Evolutionary conservation across 2,797 vertebrate genomes (phyloP).

Genomic region (Crypturellus tataupa): DNA sequence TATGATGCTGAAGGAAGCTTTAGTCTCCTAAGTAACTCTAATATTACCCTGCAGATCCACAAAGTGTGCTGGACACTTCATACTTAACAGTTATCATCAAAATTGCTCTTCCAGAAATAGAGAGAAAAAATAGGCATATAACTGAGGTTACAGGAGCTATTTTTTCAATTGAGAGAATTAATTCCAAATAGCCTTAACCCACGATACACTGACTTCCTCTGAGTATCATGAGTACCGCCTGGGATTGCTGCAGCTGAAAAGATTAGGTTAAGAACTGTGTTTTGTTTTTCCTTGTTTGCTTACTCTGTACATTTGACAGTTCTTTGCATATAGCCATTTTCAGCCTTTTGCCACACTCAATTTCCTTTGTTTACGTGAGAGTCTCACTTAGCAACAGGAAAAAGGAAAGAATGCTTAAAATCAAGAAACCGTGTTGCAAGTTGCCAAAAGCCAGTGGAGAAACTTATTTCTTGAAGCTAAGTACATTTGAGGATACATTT

Average conservation of each 20-base stretch:
- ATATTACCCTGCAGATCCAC: slow-evolving; percentile 1
- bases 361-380: slow-evolving; percentile 63
- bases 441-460: slow-evolving; percentile 37
- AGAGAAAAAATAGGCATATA: neutral
- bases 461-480: slow-evolving; percentile 39
- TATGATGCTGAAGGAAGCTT: neutral
- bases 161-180: slow-evolving; percentile 30
- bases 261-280: slow-evolving; percentile 58
- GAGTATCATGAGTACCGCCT: neutral
- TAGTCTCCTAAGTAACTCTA: neutral
- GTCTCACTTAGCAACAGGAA: slow-evolving; percentile 57
- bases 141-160: slow-evolving; percentile 1
- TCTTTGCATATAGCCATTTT: slow-evolving; percentile 65
- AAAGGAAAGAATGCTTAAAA: slow-evolving; percentile 51
- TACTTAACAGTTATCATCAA: slow-evolving; percentile 3
- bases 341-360: slow-evolving; percentile 62
- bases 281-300: slow-evolving; percentile 49
- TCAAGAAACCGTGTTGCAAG: slow-evolving; percentile 32
- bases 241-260: slow-evolving; percentile 45
- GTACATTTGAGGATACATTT: slow-evolving; percentile 36
- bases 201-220: neutral
- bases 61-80: neutral
- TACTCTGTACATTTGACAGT: slow-evolving; percentile 67
- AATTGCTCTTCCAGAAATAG: slow-evolving; percentile 36
- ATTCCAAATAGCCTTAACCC: slow-evolving; percentile 47